Evolutionary conservation across 2,797 vertebrate species (phyloP), one percentile per base, ranked within the genome.

Genomic region (Esox lucius): DNA sequence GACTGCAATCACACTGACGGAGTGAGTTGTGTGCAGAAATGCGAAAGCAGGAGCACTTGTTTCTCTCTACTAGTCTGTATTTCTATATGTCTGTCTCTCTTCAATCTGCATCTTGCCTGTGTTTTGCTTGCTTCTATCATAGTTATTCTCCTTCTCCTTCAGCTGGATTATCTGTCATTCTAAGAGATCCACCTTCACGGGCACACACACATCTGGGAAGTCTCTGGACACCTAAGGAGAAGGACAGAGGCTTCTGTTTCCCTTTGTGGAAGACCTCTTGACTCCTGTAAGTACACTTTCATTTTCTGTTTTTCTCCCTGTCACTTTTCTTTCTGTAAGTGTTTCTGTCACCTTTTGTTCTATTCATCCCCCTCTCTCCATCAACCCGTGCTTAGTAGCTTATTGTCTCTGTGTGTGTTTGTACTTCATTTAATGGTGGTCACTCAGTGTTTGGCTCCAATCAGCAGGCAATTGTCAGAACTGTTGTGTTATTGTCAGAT

Each of bases 231-330:
- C 81, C 81, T 76, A 75, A 80, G 62, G 31, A 67, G 75, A 81
- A 72, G 71, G 78, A 75, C 71, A 73, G 78, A 79, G 83, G 81
- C 49, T 65, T 26, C 74, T 72, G 75, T 72, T 81, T 84, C 72
- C 80, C 78, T 68, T 31, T 67, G 80, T 82, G 74, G 77, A 85
- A 85, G 84, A 89, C 86, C 83, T 83, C 85, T 78, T 74, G 81
- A 75, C 74, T 70, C 75, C 85, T 84, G 90, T 93, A 82, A 92
- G 90, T 91, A 87, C 70, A 70, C 77, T 70, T 39, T 68, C 33
- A 28, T 71, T 51, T 67, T 56, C 42, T 33, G 71, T 46, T 65
- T 75, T 22, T 70, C 28, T 51, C 11, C 42, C 17, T 33, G 8
- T 46, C 22, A 26, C 61, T 64, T 62, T 33, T 49, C 15, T 48